Evolutionary conservation across 2,113 vertebrate genomes (phyloP), one percentile per base, ranked within the genome.

Genomic region (Anas platyrhynchos): DNA sequence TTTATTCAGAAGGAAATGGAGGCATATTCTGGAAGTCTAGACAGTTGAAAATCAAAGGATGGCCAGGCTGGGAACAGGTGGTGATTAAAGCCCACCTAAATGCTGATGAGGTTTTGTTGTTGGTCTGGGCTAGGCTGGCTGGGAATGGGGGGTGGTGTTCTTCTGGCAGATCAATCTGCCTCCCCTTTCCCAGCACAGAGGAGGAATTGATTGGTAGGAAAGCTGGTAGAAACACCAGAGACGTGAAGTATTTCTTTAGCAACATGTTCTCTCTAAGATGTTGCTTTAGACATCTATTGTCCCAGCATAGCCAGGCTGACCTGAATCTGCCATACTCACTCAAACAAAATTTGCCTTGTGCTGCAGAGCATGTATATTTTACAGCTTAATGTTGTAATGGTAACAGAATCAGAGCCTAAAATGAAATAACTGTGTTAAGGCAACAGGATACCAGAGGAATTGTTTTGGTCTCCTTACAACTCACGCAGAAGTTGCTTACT

Each of bases 251-350:
- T 79, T 95, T 86, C 83, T 66, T 4, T 50, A 86, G 65, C 36
- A 56, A 65, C 83, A 46, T 7, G 43, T 74, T 85, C 14, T 81
- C 7, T 81, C 65, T 72, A 77, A 91, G 96, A 71, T 6, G 16
- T 73, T 89, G 31, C 71, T 89, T 79, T 82, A 85, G 58, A 90
- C 31, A 50, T 78, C 31, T 73, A 3, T 81, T 25, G 23, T 52
- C 66, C 62, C 31, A 13, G 48, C 69, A 50, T 86, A 50, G 36
- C 69, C 62, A 71, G 55, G 54, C 29, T 94, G 96, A 93, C 90
- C 94, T 82, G 62, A 92, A 94, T 96, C 93, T 96, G 92, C 92
- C 77, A 73, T 29, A 31, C 80, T 86, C 92, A 79, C 78, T 90
- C 77, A 87, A 88, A 89, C 87, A 36, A 93, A 93, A 91, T 87